phyloP scores from a whole-genome alignment of 2,888 invertebrate genomes.

The Calameuta idolon region DNA sequence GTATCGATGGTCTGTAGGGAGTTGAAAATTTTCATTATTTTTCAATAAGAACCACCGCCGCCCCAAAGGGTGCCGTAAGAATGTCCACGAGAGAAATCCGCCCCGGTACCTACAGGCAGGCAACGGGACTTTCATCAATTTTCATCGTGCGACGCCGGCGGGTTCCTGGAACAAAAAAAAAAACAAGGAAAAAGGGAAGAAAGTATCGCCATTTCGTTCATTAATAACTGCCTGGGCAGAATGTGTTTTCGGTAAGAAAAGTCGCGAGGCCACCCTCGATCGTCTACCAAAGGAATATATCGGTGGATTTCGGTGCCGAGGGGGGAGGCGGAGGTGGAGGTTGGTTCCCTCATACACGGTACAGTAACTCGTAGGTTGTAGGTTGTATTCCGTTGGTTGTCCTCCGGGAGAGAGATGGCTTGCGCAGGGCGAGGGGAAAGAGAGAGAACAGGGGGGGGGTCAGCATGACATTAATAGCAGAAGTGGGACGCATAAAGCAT shows the following conservation, averaged over 20 bases:
- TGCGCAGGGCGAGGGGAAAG: too few relatives aligned
- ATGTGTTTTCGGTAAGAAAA: conserved; percentile 57
- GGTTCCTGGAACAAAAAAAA: neutral
- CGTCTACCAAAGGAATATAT: conserved; percentile 12
- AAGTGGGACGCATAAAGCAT: conserved; percentile 63
- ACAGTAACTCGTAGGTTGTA: too few relatives aligned
- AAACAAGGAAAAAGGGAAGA: neutral
- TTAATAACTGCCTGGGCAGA: conserved; percentile 54
- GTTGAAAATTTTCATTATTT: neutral
- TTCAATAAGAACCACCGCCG: neutral
- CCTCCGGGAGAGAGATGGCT: too few relatives aligned
- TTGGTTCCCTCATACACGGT: too few relatives aligned
- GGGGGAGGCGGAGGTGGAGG: too few relatives aligned
- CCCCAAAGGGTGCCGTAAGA: too few relatives aligned
- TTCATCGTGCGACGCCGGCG: neutral
- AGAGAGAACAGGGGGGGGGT: neutral
- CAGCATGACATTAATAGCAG: conserved; percentile 60
- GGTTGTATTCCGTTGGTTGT: too few relatives aligned
- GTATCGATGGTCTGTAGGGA: too few relatives aligned
- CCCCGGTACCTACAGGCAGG: neutral
- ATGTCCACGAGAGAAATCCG: too few relatives aligned
- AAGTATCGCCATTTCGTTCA: conserved; percentile 38
- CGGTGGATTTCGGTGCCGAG: conserved; percentile 17
- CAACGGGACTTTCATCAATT: conserved; percentile 1
- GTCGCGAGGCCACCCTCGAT: conserved; percentile 43